These are phyloP conservation scores for Sus scrofa DNA, from an alignment of 2,113 vertebrate species.

Conservation along the genomic window DNA sequence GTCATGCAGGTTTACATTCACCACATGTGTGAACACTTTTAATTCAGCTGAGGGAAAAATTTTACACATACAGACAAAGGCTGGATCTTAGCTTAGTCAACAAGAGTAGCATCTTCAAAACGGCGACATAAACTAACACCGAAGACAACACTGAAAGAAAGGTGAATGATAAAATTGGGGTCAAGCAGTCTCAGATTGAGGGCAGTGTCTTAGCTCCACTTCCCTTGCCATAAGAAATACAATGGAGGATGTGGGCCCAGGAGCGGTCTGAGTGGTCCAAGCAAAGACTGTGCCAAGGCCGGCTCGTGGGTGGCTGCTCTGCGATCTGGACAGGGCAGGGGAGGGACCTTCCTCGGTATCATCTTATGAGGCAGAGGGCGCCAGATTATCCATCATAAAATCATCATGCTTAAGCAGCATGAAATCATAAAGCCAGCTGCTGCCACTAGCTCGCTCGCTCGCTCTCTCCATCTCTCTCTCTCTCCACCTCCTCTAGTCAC, in stretches of 20 bases:
- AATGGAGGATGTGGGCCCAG: neutral
- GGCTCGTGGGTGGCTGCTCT: conserved; percentile 46
- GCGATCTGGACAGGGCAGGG: neutral
- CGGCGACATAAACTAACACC: conserved; percentile 29
- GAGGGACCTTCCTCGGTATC: conserved; percentile 76
- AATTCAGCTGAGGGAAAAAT: neutral
- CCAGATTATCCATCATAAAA: conserved; percentile 85
- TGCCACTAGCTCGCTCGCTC: neutral
- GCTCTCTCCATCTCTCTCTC: neutral
- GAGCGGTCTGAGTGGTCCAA: neutral
- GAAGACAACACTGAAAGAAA: conserved; percentile 37
- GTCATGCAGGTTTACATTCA: neutral
- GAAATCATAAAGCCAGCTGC: conserved; percentile 84
- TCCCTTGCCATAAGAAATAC: conserved; percentile 58
- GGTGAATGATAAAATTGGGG: conserved; percentile 64
- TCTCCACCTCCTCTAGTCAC: neutral
- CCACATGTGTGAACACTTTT: neutral
- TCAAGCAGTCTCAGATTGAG: conserved; percentile 69
- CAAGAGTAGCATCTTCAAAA: neutral
- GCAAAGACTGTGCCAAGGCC: conserved; percentile 56
- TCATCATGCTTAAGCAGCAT: conserved; percentile 86
- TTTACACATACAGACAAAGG: neutral
- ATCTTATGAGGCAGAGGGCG: conserved; percentile 80
- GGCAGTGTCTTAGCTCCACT: conserved; percentile 58
- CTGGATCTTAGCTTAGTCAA: conserved; percentile 1